Percentiles rank a stretch among this genome's conserved stretches.
Evolutionary conservation across 2,888 invertebrate genomes (phyloP).

Genomic region (Cyclophora albipunctata): DNA sequence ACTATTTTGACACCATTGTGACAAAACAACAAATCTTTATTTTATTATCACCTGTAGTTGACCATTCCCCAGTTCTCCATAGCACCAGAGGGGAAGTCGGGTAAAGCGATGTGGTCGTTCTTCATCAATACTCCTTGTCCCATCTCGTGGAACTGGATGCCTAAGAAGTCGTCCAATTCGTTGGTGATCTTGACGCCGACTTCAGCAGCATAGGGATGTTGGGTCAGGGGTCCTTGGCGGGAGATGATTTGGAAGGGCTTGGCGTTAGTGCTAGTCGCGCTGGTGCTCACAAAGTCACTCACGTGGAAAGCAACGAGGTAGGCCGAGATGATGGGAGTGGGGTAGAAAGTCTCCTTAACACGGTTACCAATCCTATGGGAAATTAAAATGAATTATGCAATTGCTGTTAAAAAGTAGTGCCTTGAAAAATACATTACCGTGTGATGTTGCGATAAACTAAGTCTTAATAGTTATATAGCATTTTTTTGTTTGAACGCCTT

Average conservation of each 20-base stretch:
- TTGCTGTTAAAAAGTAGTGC: too few relatives aligned
- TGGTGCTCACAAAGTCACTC: constrained; percentile 78
- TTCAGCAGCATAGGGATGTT: constrained; percentile 64
- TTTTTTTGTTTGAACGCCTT: too few relatives aligned
- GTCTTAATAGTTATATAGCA: too few relatives aligned
- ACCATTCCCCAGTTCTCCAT: constrained; percentile 93
- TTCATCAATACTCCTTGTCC: constrained; percentile 65
- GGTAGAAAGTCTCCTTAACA: constrained; percentile 60
- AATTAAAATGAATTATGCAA: too few relatives aligned
- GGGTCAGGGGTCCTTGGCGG: constrained; percentile 45
- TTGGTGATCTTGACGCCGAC: constrained; percentile 62
- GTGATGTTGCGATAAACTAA: too few relatives aligned
- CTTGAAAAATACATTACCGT: too few relatives aligned
- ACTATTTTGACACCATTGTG: neutral
- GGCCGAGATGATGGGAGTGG: constrained; percentile 82
- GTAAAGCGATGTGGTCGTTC: constrained; percentile 83
- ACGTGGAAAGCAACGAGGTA: constrained; percentile 91
- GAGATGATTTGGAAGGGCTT: constrained; percentile 59
- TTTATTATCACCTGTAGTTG: constrained; percentile 77
- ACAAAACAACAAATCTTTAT: neutral
- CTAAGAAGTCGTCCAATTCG: constrained; percentile 76
- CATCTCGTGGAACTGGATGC: constrained; percentile 69
- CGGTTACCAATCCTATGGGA: constrained; percentile 24
- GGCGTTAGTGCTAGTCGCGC: constrained; percentile 26
- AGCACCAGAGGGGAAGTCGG: constrained; percentile 86